A percentile compares a stretch with the other conserved stretches of the same genome.
Conservation (phyloP, 2,797 vertebrate genomes). For the Microctenopoma lineatum region DNA sequence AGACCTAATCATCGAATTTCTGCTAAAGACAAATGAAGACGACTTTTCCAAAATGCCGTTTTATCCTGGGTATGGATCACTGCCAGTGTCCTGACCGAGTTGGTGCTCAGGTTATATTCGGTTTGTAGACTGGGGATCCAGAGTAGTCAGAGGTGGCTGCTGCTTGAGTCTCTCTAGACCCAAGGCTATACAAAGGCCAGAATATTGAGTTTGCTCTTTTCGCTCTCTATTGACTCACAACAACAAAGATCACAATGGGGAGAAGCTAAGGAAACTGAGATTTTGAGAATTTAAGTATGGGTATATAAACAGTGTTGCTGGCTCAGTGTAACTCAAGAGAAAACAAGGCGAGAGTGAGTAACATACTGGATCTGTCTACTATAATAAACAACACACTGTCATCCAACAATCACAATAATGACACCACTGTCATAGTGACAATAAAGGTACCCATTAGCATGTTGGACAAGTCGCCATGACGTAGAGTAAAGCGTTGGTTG, state of each 20-base stretch:
- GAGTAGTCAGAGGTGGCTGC: constrained; percentile 48
- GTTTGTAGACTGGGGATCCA: constrained; percentile 11
- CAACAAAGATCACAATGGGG: constrained; percentile 9
- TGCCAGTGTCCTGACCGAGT: constrained; percentile 14
- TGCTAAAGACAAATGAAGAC: not conserved
- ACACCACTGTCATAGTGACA: too few species aligned
- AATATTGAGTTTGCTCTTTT: constrained; percentile 30
- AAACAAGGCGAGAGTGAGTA: not conserved
- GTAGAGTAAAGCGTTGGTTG: too few species aligned
- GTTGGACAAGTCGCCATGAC: too few species aligned
- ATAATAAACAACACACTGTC: too few species aligned
- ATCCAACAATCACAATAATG: too few species aligned
- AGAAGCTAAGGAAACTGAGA: not conserved
- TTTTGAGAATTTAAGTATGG: not conserved
- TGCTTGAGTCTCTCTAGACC: constrained; percentile 27
- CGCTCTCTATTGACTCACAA: constrained; percentile 40
- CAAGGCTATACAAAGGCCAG: constrained; percentile 39
- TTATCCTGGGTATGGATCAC: constrained; percentile 11
- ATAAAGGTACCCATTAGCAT: too few species aligned
- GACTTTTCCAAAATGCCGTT: not conserved
- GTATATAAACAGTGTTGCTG: constrained; percentile 18
- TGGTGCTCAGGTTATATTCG: constrained; percentile 34
- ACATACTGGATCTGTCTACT: not conserved
- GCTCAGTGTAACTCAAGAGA: constrained; percentile 17
- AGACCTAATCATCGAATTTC: not conserved